These are phyloP conservation scores for Drosophila kanekoi DNA, from an alignment of 2,888 invertebrate genomes.

Conservation along the genomic window DNA sequence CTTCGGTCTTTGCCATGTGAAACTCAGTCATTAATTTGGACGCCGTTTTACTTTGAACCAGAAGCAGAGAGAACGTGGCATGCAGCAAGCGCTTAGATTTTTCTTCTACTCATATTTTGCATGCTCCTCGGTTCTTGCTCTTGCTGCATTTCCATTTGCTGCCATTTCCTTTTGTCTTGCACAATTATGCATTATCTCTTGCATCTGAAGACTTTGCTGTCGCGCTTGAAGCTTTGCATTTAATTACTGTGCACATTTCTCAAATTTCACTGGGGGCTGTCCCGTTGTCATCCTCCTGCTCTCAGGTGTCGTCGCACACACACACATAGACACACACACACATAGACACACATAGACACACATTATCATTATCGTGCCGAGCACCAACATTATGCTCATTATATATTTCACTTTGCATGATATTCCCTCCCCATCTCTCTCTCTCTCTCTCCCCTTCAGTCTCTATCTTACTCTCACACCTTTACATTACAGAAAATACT, in stretches of 20 bases:
- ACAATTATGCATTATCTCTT: conserved; percentile 76
- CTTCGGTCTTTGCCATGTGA: conserved; percentile 57
- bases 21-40: conserved; percentile 77
- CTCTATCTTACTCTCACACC: conserved; percentile 1
- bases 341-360: conserved; percentile 24
- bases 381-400: conserved; percentile 73
- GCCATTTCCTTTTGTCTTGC: conserved; percentile 67
- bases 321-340: conserved; percentile 22
- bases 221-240: conserved; percentile 72
- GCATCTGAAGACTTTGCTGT: conserved; percentile 50
- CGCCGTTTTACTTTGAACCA: conserved; percentile 54
- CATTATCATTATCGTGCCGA: conserved; percentile 75
- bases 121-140: conserved; percentile 35
- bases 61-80: conserved; percentile 24
- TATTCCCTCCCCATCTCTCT: conserved; percentile 10
- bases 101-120: conserved; percentile 72
- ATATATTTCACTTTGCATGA: conserved; percentile 70
- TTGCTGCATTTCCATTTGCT: conserved; percentile 46
- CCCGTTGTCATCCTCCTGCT: conserved; percentile 40
- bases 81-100: conserved; percentile 47
- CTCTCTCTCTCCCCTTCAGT: conserved; percentile 3
- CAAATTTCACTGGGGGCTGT: conserved; percentile 62
- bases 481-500: conserved; percentile 1
- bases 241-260: conserved; percentile 77
- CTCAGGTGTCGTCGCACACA: conserved; percentile 60